Base-by-base conservation (phyloP, 2,888 invertebrate species). In the Orchesellides sinensis region DNA sequence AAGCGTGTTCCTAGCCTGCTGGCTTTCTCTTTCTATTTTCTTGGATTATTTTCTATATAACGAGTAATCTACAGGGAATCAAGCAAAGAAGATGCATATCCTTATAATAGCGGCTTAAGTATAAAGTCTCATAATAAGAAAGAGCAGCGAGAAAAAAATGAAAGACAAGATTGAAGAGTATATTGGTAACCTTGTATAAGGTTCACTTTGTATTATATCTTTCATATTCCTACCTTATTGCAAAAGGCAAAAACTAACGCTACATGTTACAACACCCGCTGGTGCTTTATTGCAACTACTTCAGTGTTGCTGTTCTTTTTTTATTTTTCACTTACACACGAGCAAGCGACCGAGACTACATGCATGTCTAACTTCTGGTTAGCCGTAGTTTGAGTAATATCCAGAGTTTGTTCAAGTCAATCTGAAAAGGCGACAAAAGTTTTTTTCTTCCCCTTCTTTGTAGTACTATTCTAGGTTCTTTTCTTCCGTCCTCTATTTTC, bases 361-460 rank as follows among this genome's bases (percentile, higher is more conserved):
- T 68, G 49, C 8, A 40, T 14, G 17, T 21, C 29, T 68, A 8
- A 49, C 19, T 40, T 45, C 35, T 65, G 6, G 32, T 25, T 40
- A 59, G 61, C n/a, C n/a, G n/a, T n/a, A n/a, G n/a, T n/a, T 32
- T 77, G 59, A 77, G 61, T 47, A 49, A 47, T 77, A 69, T 77
- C 69, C 77, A 52, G 66, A 80, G 80, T 80, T 68, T 80, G 63
- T 73, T 73, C 66, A 73, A 81, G 81, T 81, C 74, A 81, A 74
- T 80, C 81, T 61, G 69, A 74, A 81, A 81, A 81, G 81, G 81
- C 81, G 81, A 81, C 81, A 81, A 81, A 80, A 74, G 61, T 73
- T 81, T 81, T 75, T 63, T 69, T 74, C 72, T 70, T 56, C 8
- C 35, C 27, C 21, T 27, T 35, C 52, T 63, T 29, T 25, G 23